Base-by-base conservation (phyloP, 1,140 invertebrate species). In the Tetragnatha versicolor region DNA sequence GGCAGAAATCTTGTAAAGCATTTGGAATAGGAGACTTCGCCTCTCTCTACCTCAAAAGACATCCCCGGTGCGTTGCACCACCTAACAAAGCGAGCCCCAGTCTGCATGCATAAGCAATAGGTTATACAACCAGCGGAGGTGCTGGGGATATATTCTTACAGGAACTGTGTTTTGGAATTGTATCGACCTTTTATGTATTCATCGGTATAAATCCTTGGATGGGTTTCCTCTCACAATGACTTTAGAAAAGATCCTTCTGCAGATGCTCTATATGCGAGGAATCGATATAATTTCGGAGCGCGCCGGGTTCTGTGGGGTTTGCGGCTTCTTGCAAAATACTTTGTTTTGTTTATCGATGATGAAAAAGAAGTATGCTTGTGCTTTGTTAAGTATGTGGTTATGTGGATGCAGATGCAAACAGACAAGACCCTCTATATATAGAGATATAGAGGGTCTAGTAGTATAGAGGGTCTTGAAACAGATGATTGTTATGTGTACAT, bases 91-190 rank as follows among this genome's bases (percentile, higher is more conserved):
- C n/a, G 53, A 37, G 33, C 9, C 47, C 29, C 10, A 37, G 31
- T 69, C 66, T 69, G 66, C 66, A 69, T 69, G 66, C 66, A 69
- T 69, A 69, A 69, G 66, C 66, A 69, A 69, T 69, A 10, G 66
- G 47, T 69, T 69, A 66, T 37, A 39, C 66, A 35, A 53, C 66
- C 45, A 20, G 35, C 22, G 17, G 37, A 69, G 45, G 49, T 53
- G 66, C 49, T 66, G 20, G 6, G 5, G 31, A 33, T n/a, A 69
- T 53, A 29, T 69, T 53, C 53, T 53, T 53, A 35, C n/a, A 37
- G 25, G 27, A 10, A 4, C 31, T 53, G 3, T 53, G 12, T 35
- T 53, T 27, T 35, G 27, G 7, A 6, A 22, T 53, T 45, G 17
- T 69, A 53, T 53, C 25, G 14, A 27, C 25, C 49, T 53, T 69